Evolutionary conservation across 2,113 vertebrate genomes (phyloP).

Genomic region (Nesoenas mayeri): DNA sequence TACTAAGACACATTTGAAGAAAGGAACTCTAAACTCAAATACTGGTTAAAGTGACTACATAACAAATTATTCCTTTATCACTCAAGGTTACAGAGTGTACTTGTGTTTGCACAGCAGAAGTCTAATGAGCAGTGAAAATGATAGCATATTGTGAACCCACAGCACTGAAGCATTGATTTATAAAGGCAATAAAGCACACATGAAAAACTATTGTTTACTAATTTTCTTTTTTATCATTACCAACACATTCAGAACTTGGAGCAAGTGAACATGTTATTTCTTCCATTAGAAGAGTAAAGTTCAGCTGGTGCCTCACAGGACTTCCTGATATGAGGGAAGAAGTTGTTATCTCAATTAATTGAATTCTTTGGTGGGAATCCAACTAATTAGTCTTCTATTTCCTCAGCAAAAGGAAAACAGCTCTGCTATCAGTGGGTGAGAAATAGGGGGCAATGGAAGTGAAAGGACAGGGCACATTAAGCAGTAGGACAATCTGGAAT

Average conservation of each 20-base stretch:
- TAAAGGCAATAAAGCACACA: neutral
- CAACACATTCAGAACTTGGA: neutral
- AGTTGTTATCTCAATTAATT: constrained; percentile 52
- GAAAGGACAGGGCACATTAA: neutral
- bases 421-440: neutral
- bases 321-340: constrained; percentile 16
- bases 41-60: neutral
- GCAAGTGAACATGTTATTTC: neutral
- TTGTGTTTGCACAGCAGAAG: neutral
- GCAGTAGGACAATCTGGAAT: neutral
- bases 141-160: neutral
- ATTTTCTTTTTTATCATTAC: neutral
- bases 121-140: constrained; percentile 22
- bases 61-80: neutral
- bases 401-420: constrained; percentile 12
- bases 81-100: neutral
- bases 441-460: constrained; percentile 6
- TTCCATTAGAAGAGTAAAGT: constrained; percentile 46
- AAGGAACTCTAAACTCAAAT: neutral
- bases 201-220: neutral
- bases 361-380: constrained; percentile 52
- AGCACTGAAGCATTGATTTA: neutral
- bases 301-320: constrained; percentile 20
- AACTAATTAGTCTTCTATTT: constrained; percentile 47
- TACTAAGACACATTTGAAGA: neutral